Evolutionary conservation across 1,140 invertebrate genomes (phyloP).

Genomic region (Drosophila baimaii): DNA sequence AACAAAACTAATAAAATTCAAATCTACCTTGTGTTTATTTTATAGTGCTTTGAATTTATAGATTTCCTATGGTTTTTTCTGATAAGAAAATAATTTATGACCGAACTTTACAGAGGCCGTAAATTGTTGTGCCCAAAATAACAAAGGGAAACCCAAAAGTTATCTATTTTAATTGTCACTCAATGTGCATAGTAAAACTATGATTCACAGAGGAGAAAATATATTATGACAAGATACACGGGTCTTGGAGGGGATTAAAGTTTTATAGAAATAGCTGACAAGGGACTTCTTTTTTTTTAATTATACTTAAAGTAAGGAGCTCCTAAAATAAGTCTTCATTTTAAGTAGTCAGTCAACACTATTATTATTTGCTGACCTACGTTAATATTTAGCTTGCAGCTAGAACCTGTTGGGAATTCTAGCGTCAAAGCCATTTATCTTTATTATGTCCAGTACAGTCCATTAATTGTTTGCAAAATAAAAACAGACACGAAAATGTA

Average conservation of each 20-base stretch:
- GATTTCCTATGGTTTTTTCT: constrained; percentile 3
- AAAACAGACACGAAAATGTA: too few relatives aligned
- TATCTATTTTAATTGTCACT: constrained; percentile 30
- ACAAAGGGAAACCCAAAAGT: constrained; percentile 14
- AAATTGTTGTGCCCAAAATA: constrained; percentile 29
- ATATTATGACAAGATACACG: background rate
- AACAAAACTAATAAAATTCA: too few relatives aligned
- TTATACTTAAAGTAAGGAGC: background rate
- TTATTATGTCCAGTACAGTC: too few relatives aligned
- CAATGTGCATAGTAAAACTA: constrained; percentile 3
- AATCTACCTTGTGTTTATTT: background rate
- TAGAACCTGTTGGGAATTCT: too few relatives aligned
- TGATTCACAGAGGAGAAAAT: constrained; percentile 15
- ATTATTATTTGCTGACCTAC: too few relatives aligned
- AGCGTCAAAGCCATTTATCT: too few relatives aligned
- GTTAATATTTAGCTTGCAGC: too few relatives aligned
- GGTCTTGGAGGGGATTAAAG: background rate
- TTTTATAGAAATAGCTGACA: background rate
- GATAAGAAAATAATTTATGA: constrained; percentile 28
- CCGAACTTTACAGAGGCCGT: background rate
- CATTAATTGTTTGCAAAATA: too few relatives aligned
- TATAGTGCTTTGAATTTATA: background rate
- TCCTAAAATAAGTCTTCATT: too few relatives aligned
- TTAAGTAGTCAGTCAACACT: too few relatives aligned
- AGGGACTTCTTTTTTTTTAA: background rate